Conservation (phyloP, 2,888 invertebrate species). For the Pyrgus malvae region DNA sequence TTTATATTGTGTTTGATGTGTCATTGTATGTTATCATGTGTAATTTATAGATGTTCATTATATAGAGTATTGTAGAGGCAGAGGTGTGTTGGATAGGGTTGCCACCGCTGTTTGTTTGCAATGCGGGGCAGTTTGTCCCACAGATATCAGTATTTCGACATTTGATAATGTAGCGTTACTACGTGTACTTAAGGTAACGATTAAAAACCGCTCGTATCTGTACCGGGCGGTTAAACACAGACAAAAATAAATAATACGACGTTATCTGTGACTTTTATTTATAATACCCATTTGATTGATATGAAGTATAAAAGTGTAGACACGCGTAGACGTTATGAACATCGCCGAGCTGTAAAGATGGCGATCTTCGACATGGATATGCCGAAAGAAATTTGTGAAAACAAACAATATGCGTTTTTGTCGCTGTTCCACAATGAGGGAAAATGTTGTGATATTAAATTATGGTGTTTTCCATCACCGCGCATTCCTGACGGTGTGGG, state of each 20-base stretch:
- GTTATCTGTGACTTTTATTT: conserved; percentile 63
- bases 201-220: conserved; percentile 65
- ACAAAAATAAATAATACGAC: conserved; percentile 80
- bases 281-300: not conserved
- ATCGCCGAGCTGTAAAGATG: no score
- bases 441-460: no score
- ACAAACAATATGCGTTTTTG: no score
- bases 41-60: conserved; percentile 45
- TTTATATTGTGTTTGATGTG: conserved; percentile 37
- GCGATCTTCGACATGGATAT: no score
- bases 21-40: conserved; percentile 39
- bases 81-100: conserved; percentile 52
- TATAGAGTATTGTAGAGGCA: conserved; percentile 39
- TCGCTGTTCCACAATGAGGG: no score
- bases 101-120: conserved; percentile 66
- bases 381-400: no score
- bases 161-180: conserved; percentile 77
- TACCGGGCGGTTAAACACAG: conserved; percentile 73
- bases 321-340: no score
- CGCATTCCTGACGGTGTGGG: no score
- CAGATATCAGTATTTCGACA: conserved; percentile 79
- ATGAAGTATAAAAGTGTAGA: no score
- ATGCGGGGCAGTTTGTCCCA: conserved; percentile 65
- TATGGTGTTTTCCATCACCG: no score
- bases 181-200: conserved; percentile 71